Percentiles rank a stretch among this genome's conserved stretches.
Conservation (phyloP, 2,888 invertebrate species). For the Heterodera filipjevi region DNA sequence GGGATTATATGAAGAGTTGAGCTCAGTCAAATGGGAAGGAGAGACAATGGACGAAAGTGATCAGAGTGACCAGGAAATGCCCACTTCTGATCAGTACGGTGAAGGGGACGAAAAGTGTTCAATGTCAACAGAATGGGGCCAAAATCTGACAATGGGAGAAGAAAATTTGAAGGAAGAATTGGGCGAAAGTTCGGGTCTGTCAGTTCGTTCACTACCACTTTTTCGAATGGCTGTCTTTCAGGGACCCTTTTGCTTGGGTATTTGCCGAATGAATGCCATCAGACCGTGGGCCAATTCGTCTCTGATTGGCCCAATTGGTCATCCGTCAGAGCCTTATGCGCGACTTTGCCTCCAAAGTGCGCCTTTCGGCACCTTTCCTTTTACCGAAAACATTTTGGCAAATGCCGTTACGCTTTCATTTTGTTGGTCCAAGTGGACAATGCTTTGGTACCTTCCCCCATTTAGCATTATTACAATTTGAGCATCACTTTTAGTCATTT, state of each 20-base stretch:
- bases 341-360: constrained; percentile 17
- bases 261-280: not conserved
- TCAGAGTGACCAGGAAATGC: not conserved
- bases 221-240: not conserved
- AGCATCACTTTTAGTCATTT: not conserved
- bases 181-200: not conserved
- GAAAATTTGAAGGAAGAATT: not conserved
- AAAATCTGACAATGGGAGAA: constrained; percentile 10
- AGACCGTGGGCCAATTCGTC: not conserved
- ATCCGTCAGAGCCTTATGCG: constrained; percentile 17
- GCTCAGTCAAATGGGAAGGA: constrained; percentile 26
- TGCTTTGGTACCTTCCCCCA: constrained; percentile 2
- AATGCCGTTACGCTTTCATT: constrained; percentile 7
- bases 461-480: not conserved
- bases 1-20: constrained; percentile 17
- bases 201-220: not conserved
- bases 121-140: not conserved
- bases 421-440: constrained; percentile 19
- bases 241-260: constrained; percentile 11
- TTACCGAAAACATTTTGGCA: not conserved
- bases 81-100: not conserved
- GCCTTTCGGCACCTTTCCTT: constrained; percentile 15
- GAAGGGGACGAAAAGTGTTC: not conserved
- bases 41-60: not conserved
- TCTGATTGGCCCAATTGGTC: constrained; percentile 25